These are phyloP conservation scores for Poeciliopsis prolifica DNA, from an alignment of 2,113 vertebrate genomes.

Conservation along the genomic window DNA sequence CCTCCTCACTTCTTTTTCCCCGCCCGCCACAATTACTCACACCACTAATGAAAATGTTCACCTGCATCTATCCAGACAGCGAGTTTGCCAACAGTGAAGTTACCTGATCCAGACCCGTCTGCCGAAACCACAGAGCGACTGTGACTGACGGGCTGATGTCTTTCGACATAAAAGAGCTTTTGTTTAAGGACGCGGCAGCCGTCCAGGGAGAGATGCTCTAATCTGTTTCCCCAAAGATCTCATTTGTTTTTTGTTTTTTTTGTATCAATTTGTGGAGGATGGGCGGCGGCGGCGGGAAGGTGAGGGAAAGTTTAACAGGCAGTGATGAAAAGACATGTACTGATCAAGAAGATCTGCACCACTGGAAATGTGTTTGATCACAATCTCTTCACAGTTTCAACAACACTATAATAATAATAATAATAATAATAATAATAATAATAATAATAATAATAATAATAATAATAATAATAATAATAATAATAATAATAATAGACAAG, in stretches of 20 bases:
- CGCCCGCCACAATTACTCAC: conserved; percentile 37
- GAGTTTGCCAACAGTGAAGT: conserved; percentile 69
- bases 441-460: no score
- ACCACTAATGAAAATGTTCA: conserved; percentile 58
- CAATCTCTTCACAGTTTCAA: neutral
- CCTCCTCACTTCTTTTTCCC: conserved; percentile 15
- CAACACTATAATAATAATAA: no score
- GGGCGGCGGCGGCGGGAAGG: conserved; percentile 25
- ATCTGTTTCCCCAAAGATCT: conserved; percentile 20
- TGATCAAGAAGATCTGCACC: conserved; percentile 57
- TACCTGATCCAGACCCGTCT: conserved; percentile 61
- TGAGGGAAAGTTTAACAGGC: conserved; percentile 68
- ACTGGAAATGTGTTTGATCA: conserved; percentile 18
- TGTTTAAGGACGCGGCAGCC: conserved; percentile 52
- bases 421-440: no score
- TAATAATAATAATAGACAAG: neutral
- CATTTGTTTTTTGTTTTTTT: conserved; percentile 1
- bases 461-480: neutral
- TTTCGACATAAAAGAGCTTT: conserved; percentile 55
- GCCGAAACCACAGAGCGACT: conserved; percentile 56
- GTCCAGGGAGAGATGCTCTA: conserved; percentile 47
- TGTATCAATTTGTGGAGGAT: conserved; percentile 25
- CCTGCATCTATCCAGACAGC: conserved; percentile 47
- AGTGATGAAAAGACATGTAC: conserved; percentile 49
- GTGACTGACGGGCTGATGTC: conserved; percentile 33